Evolutionary conservation across 2,113 vertebrate genomes (phyloP).

Genomic region (Diphyllodes magnificus): DNA sequence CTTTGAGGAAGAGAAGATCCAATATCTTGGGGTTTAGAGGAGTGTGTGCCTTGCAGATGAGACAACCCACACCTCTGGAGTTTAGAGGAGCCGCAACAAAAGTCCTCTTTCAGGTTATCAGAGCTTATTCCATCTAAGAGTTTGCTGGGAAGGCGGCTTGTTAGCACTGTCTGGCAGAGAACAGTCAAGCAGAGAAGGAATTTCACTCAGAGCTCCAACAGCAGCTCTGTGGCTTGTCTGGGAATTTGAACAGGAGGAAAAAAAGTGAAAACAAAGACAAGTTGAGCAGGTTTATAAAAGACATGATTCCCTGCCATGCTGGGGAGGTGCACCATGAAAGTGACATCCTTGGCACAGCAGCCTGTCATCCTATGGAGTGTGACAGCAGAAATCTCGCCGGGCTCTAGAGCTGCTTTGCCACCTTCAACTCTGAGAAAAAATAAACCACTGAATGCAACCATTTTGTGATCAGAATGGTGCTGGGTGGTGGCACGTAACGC

Average conservation of each 20-base stretch:
- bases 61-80: neutral
- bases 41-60: neutral
- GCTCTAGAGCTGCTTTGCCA: neutral
- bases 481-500: neutral
- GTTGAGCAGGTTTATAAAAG: neutral
- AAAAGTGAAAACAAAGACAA: slow-evolving; percentile 10
- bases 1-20: slow-evolving; percentile 19
- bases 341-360: neutral
- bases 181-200: neutral
- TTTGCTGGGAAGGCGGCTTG: neutral
- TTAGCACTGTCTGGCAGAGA: slow-evolving; percentile 13
- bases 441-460: neutral
- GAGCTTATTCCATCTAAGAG: neutral
- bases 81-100: neutral
- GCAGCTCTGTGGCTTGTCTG: neutral
- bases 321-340: neutral
- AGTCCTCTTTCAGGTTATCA: neutral
- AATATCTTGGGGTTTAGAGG: neutral
- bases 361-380: neutral
- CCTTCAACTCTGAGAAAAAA: neutral
- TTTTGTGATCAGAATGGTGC: neutral
- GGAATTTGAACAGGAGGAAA: neutral
- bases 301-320: neutral
- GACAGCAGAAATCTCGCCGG: neutral
- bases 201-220: slow-evolving; percentile 3